Evolutionary conservation across 2,797 vertebrate genomes (phyloP).

Genomic region (Octomys mimax): DNA sequence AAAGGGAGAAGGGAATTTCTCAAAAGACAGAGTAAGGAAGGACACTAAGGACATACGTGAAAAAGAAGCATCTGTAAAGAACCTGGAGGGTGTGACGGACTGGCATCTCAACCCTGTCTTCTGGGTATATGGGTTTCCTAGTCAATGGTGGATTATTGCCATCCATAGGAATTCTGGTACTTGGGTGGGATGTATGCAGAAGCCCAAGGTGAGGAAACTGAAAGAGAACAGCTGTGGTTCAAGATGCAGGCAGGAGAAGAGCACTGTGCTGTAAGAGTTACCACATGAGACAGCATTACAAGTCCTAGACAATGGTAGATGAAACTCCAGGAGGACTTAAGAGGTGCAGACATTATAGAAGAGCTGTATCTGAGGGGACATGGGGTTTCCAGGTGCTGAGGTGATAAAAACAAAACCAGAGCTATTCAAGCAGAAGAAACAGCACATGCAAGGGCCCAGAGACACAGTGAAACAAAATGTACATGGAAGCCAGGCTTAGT

Average conservation of each 20-base stretch:
- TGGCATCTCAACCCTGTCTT: not conserved
- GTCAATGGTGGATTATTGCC: not conserved
- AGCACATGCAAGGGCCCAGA: not conserved
- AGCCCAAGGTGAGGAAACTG: not conserved
- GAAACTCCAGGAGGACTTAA: not conserved
- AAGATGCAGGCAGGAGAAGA: not conserved
- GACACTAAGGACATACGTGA: not conserved
- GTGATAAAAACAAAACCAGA: not conserved
- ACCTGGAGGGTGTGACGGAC: not conserved
- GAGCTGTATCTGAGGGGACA: not conserved
- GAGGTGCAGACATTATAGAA: not conserved
- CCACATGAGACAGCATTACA: not conserved
- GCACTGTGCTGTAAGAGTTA: not conserved
- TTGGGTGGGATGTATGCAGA: not conserved
- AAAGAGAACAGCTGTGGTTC: conserved; percentile 30
- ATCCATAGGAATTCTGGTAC: not conserved
- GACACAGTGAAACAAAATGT: not conserved
- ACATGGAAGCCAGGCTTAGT: not conserved
- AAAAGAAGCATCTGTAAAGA: not conserved
- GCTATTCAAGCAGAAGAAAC: not conserved
- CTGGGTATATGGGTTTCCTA: conserved; percentile 1
- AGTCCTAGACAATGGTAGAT: not conserved
- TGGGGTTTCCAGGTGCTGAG: not conserved
- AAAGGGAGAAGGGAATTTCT: not conserved
- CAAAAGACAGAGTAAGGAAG: not conserved